Percentiles rank a stretch among this genome's conserved stretches.
Conservation (phyloP, 1,140 invertebrate genomes). For the Metaphire vulgaris region DNA sequence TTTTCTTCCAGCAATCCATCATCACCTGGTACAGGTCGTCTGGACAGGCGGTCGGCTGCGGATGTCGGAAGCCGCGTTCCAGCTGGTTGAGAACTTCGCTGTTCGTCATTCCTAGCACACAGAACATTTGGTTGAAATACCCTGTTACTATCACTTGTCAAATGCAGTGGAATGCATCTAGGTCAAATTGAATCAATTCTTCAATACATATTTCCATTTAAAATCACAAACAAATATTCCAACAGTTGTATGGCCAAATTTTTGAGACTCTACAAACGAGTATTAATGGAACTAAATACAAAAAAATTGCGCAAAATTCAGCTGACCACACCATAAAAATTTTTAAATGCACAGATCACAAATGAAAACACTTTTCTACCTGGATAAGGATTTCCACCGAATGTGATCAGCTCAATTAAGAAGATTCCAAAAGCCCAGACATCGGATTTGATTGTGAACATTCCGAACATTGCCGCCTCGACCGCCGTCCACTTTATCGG, state of each 20-base stretch:
- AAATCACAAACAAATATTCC: no score
- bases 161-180: no score
- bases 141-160: no score
- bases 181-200: no score
- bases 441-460: conserved; percentile 37
- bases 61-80: conserved; percentile 85
- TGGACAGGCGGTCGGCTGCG: conserved; percentile 62
- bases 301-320: no score
- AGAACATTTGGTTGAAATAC: no score
- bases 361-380: conserved; percentile 55
- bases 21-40: conserved; percentile 81
- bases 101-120: conserved; percentile 74
- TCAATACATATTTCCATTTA: no score
- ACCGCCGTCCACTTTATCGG: conserved; percentile 42
- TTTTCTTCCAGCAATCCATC: conserved; percentile 85
- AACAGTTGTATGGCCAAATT: no score
- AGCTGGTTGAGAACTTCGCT: conserved; percentile 92
- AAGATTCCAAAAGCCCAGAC: conserved; percentile 96
- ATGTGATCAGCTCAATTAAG: conserved; percentile 93
- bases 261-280: no score
- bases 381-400: conserved; percentile 92
- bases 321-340: no score
- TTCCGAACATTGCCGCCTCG: conserved; percentile 35
- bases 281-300: no score
- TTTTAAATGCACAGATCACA: no score